Conservation (phyloP, 2,888 invertebrate species). For the Phortica magna region DNA sequence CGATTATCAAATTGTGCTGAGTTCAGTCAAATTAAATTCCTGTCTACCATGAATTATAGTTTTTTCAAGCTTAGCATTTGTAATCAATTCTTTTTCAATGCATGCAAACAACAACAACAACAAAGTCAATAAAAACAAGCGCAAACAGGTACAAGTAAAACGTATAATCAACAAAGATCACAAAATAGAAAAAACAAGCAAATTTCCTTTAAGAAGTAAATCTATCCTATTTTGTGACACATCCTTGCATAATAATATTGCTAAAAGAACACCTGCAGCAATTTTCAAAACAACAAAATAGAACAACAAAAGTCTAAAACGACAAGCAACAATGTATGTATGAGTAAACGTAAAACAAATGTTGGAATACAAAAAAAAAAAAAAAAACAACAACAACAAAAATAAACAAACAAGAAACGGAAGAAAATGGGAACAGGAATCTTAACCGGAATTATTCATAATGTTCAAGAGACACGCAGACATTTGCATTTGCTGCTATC, state of each 20-base stretch:
- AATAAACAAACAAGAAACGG: neutral
- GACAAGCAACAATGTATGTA: slow-evolving; percentile 45
- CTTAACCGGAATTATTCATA: slow-evolving; percentile 70
- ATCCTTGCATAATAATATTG: slow-evolving; percentile 62
- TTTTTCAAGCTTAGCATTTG: neutral
- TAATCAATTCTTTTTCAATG: neutral
- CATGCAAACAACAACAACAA: neutral
- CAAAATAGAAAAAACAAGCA: neutral
- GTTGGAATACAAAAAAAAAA: slow-evolving; percentile 43
- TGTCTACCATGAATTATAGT: neutral
- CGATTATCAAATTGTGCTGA: too few species aligned
- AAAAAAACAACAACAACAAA: too few species aligned
- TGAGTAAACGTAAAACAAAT: slow-evolving; percentile 60
- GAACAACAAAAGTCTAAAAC: slow-evolving; percentile 38
- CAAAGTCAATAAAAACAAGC: neutral
- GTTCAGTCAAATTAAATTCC: too few species aligned
- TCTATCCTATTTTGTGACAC: slow-evolving; percentile 20
- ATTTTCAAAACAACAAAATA: slow-evolving; percentile 29
- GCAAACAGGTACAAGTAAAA: neutral
- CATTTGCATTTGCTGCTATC: slow-evolving; percentile 62
- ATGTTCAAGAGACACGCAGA: slow-evolving; percentile 69
- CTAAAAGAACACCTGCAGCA: slow-evolving; percentile 31
- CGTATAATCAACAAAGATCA: neutral
- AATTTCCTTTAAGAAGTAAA: neutral
- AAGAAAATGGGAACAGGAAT: slow-evolving; percentile 51